phyloP scores from a whole-genome alignment of 2,113 vertebrate species.

The Dendrocopos noguchii region DNA sequence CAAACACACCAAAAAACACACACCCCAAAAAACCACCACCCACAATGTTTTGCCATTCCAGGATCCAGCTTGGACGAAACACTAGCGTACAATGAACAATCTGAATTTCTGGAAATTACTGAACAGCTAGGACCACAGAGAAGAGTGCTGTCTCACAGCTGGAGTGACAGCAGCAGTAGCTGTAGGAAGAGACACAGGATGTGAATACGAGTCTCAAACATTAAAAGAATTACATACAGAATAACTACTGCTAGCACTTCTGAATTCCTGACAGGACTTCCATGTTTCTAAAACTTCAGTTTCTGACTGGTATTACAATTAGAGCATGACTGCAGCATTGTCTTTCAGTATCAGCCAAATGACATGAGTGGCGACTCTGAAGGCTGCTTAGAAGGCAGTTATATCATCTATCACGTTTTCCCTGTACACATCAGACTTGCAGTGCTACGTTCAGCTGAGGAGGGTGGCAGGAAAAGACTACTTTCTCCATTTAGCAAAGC shows the following conservation, averaged over 20 bases:
- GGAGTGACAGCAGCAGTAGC: background rate
- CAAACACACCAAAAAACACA: no score
- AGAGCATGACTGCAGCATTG: background rate
- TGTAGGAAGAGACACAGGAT: background rate
- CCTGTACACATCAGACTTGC: background rate
- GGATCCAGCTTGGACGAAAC: background rate
- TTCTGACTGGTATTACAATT: background rate
- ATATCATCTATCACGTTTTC: background rate
- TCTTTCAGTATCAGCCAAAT: background rate
- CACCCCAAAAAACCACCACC: no score
- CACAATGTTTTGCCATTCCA: background rate
- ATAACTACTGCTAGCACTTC: background rate
- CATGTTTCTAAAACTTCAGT: background rate
- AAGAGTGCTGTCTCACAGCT: background rate
- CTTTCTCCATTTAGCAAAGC: background rate
- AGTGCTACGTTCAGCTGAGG: background rate
- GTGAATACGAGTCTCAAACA: background rate
- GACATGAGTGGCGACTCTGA: background rate
- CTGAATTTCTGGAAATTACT: background rate
- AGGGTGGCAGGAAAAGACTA: background rate
- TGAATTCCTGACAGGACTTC: background rate
- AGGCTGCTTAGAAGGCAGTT: background rate
- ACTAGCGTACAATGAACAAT: background rate
- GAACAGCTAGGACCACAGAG: background rate
- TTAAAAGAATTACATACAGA: background rate